A percentile compares a stretch with the other conserved stretches of the same genome.
phyloP scores from a whole-genome alignment of 2,797 vertebrate genomes.

The Aselliscus stoliczkanus region DNA sequence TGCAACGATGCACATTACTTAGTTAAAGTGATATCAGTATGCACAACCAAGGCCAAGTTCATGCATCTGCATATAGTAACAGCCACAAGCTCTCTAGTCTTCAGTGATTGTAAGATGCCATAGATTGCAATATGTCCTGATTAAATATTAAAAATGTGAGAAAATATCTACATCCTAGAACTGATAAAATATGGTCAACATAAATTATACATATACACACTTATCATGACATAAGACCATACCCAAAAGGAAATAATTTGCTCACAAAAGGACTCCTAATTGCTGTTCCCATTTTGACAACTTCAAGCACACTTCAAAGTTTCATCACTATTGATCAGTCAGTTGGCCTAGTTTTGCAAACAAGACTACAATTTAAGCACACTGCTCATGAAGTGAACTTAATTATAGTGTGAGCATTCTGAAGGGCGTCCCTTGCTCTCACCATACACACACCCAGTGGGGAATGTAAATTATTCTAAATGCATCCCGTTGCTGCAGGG shows the following conservation, averaged over 20 bases:
- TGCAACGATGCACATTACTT: neutral
- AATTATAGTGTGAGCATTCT: conserved; percentile 29
- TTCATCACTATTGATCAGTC: neutral
- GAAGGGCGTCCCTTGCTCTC: conserved; percentile 25
- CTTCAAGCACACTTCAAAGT: conserved; percentile 49
- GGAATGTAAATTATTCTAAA: neutral
- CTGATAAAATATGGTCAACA: neutral
- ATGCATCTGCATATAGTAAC: neutral
- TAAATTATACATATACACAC: neutral
- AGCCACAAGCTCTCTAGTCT: neutral
- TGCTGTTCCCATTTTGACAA: conserved; percentile 31
- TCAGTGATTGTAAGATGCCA: neutral
- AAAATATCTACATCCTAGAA: neutral
- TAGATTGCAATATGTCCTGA: neutral
- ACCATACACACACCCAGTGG: neutral
- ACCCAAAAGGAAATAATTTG: neutral
- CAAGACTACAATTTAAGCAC: neutral
- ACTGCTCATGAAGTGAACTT: conserved; percentile 17
- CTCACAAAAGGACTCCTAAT: conserved; percentile 32
- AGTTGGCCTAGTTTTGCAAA: neutral
- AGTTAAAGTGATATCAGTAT: no score
- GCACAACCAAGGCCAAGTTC: neutral
- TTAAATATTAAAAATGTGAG: neutral
- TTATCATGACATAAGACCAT: neutral
- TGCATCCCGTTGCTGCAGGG: neutral